Conservation (phyloP, 2,888 invertebrate species). For the Bugulina stolonifera region DNA sequence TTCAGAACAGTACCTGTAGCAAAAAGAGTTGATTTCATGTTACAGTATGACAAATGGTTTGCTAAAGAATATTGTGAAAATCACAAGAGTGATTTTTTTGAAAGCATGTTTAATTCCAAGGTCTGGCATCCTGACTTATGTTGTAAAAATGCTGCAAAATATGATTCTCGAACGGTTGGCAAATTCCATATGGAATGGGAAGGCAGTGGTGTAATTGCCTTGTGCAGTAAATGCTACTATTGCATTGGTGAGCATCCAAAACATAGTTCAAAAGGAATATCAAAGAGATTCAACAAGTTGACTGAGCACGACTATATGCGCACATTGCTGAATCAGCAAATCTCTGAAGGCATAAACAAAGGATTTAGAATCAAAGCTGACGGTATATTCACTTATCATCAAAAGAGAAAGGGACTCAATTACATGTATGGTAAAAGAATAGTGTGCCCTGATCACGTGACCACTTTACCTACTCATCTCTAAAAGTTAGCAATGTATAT, state of each 20-base stretch:
- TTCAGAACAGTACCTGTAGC: background rate
- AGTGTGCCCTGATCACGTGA: background rate
- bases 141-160: conserved; percentile 9
- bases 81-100: background rate
- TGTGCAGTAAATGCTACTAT: conserved; percentile 21
- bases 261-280: conserved; percentile 10
- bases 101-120: background rate
- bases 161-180: conserved; percentile 25
- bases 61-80: background rate
- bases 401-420: conserved; percentile 7
- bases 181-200: conserved; percentile 22
- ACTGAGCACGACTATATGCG: background rate
- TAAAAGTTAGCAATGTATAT: too few species aligned
- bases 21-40: background rate
- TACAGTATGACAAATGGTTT: conserved; percentile 10
- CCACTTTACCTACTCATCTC: conserved; percentile 13
- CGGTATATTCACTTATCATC: background rate
- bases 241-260: background rate
- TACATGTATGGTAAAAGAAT: conserved; percentile 9
- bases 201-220: conserved; percentile 6
- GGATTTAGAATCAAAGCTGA: background rate
- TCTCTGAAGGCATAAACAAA: background rate
- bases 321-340: background rate
- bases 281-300: background rate
- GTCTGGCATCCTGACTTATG: conserved; percentile 16